Base-by-base conservation (phyloP, 2,797 vertebrate genomes). In the Phaenicophaeus curvirostris region DNA sequence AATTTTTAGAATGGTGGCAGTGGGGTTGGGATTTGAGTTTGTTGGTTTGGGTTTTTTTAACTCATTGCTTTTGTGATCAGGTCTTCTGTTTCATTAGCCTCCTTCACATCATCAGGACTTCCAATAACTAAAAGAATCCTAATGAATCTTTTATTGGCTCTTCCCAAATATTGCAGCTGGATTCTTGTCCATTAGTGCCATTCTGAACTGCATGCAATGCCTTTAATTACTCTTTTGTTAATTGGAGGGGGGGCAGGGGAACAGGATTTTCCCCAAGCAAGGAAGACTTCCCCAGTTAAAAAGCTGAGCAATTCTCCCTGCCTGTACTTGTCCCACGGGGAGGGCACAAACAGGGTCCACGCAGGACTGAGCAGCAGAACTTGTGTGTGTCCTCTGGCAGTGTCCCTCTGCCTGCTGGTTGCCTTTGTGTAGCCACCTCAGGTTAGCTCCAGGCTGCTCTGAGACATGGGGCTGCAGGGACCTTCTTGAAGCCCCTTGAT, bases 71-170 rank as follows among this genome's bases (percentile, higher is more conserved):
- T 66, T 55, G 58, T 78, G 85, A 86, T 84, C 87, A 93, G 62
- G 55, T 95, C 89, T 93, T 94, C 76, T 73, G 62, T 92, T 95
- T 96, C 91, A 91, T 77, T 90, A 79, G 63, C 80, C 59, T 86
- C 67, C 71, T 89, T 84, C 5, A 7, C 89, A 84, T 63, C 87
- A 90, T 78, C 86, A 80, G 53, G 78, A 41, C 57, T 85, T 87
- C 76, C 57, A 91, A 68, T 69, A 93, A 69, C 81, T 81, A 51
- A 51, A 89, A 89, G 69, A 87, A 95, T 84, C 62, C 85, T 80
- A 94, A 77, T 89, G 89, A 96, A 87, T 65, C 35, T 89, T 96
- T 93, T 91, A 94, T 79, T 90, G 74, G 57, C 33, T 90, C 85
- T 90, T 74, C 63, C 63, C 27, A 88, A 75, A 94, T 93, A 93